These are phyloP conservation scores for Hybognathus amarus DNA, from an alignment of 2,797 vertebrate species.

Conservation along the genomic window DNA sequence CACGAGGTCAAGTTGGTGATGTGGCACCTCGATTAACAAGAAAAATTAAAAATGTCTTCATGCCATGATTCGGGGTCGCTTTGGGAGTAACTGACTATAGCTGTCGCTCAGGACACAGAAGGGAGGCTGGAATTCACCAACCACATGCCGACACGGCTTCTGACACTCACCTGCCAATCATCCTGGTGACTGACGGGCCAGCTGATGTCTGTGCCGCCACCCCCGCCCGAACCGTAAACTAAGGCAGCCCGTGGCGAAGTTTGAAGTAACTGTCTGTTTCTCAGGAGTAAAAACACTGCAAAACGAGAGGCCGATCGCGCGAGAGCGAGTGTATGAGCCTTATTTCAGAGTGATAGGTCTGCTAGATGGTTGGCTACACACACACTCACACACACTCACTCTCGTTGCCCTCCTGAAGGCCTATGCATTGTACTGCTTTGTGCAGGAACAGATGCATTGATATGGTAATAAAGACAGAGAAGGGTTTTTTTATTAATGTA, in stretches of 20 bases:
- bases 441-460: slow-evolving; percentile 62
- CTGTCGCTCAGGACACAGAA: slow-evolving; percentile 31
- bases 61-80: not conserved
- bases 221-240: slow-evolving; percentile 48
- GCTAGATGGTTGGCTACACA: slow-evolving; percentile 57
- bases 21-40: not conserved
- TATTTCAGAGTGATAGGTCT: slow-evolving; percentile 63
- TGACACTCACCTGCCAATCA: slow-evolving; percentile 60
- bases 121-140: slow-evolving; percentile 45
- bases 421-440: slow-evolving; percentile 56
- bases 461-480: slow-evolving; percentile 62
- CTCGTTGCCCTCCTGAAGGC: slow-evolving; percentile 58
- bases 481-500: slow-evolving; percentile 57
- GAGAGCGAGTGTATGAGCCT: slow-evolving; percentile 54
- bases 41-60: slow-evolving; percentile 8
- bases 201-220: slow-evolving; percentile 40
- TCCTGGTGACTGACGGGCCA: slow-evolving; percentile 52
- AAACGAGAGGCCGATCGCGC: slow-evolving; percentile 47
- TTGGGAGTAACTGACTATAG: slow-evolving; percentile 22
- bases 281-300: slow-evolving; percentile 50
- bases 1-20: not conserved
- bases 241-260: slow-evolving; percentile 52
- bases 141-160: slow-evolving; percentile 50
- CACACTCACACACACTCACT: slow-evolving; percentile 42
- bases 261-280: slow-evolving; percentile 60